Conservation (phyloP, 2,888 invertebrate genomes). For the Drosophila macrospina region DNA sequence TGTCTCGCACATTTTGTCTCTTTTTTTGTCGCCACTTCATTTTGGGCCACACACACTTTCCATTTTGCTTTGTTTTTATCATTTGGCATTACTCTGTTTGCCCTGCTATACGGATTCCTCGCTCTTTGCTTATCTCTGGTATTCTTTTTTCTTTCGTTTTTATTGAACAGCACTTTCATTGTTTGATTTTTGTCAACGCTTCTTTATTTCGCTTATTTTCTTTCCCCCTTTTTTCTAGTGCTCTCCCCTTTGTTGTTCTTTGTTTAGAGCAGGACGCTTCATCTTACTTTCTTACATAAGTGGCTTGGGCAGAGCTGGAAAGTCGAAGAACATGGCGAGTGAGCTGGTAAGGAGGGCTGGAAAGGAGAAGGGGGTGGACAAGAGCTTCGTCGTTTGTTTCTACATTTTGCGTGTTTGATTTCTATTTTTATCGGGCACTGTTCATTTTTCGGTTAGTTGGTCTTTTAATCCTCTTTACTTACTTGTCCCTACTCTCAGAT, state of each 20-base stretch:
- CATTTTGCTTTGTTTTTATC: slow-evolving; percentile 59
- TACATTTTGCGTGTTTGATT: slow-evolving; percentile 73
- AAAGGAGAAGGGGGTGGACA: too few species aligned
- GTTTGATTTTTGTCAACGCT: slow-evolving; percentile 79
- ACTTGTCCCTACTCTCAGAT: slow-evolving; percentile 28
- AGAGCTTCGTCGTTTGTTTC: slow-evolving; percentile 59
- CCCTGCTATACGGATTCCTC: slow-evolving; percentile 37
- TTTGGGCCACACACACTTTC: slow-evolving; percentile 50
- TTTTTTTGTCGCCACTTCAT: slow-evolving; percentile 60
- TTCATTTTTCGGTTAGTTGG: slow-evolving; percentile 79
- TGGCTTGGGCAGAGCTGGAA: slow-evolving; percentile 34
- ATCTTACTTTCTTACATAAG: slow-evolving; percentile 72
- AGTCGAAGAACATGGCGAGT: not conserved
- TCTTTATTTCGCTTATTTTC: slow-evolving; percentile 32
- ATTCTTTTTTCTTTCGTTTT: slow-evolving; percentile 37
- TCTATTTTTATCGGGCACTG: slow-evolving; percentile 70
- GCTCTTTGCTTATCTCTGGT: slow-evolving; percentile 60
- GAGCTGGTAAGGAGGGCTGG: not conserved
- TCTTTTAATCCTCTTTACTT: slow-evolving; percentile 70
- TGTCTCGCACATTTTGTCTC: slow-evolving; percentile 61
- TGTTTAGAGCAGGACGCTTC: slow-evolving; percentile 49
- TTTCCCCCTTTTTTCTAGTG: slow-evolving; percentile 31
- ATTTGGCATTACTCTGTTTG: slow-evolving; percentile 58
- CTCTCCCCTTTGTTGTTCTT: slow-evolving; percentile 53
- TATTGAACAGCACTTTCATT: slow-evolving; percentile 73